Conservation (phyloP, 2,113 vertebrate species). For the Grammomys dolichurus region DNA sequence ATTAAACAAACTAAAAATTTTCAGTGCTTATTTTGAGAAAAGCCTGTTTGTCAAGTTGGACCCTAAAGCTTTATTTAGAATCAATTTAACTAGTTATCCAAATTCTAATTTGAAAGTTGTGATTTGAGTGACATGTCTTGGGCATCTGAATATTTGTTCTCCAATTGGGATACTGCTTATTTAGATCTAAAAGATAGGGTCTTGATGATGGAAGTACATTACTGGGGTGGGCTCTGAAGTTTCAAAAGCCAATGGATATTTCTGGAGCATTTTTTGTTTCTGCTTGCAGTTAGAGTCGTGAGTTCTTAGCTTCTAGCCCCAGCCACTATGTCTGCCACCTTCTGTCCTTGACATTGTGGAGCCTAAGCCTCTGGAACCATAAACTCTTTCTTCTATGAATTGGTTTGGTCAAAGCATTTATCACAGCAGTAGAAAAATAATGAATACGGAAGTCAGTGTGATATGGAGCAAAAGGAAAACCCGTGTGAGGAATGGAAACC, state of each 20-base stretch:
- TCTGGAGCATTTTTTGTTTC: background rate
- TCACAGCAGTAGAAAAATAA: background rate
- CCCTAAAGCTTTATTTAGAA: slow-evolving; percentile 49
- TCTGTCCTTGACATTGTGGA: background rate
- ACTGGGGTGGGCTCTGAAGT: background rate
- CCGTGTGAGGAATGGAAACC: background rate
- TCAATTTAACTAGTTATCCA: slow-evolving; percentile 12
- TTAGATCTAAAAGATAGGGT: too few relatives aligned
- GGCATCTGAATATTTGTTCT: background rate
- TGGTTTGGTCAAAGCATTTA: background rate
- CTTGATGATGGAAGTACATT: background rate
- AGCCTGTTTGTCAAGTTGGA: background rate
- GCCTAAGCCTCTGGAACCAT: background rate
- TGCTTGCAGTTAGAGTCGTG: background rate
- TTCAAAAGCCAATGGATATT: background rate
- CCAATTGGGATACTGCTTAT: background rate
- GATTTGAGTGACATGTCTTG: background rate
- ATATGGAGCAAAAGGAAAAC: slow-evolving; percentile 54
- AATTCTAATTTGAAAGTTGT: slow-evolving; percentile 33
- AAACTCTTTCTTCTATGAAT: background rate
- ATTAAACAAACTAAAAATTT: slow-evolving; percentile 12
- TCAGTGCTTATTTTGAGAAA: slow-evolving; percentile 42
- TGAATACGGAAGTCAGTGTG: background rate
- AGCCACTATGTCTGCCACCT: background rate
- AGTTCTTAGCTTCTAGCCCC: background rate